Evolutionary conservation across 2,797 vertebrate genomes (phyloP).

Genomic region (Schizopygopsis malacanthus): DNA sequence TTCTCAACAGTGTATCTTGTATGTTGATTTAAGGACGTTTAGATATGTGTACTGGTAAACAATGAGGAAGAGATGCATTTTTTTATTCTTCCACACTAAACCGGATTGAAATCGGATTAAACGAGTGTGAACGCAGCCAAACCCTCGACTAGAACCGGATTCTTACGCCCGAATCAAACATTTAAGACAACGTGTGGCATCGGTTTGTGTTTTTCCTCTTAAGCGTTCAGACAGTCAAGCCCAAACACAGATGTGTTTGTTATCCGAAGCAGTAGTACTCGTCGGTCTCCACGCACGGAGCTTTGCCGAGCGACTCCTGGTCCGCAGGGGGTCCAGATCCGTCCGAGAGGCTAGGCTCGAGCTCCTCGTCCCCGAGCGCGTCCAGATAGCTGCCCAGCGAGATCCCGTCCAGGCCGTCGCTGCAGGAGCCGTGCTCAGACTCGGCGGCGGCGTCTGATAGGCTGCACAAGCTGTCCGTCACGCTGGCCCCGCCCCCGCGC

Average conservation of each 20-base stretch:
- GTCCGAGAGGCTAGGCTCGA: slow-evolving; percentile 79
- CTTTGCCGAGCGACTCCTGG: slow-evolving; percentile 77
- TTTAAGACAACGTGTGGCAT: background rate
- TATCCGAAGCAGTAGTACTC: slow-evolving; percentile 97
- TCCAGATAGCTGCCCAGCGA: slow-evolving; percentile 97
- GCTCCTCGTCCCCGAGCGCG: slow-evolving; percentile 90
- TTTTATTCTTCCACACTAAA: background rate
- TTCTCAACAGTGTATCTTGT: no score
- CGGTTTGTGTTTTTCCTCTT: background rate
- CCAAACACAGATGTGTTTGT: slow-evolving; percentile 33
- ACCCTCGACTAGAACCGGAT: background rate
- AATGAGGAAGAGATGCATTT: no score
- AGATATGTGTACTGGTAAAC: no score
- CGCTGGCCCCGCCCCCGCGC: slow-evolving; percentile 84
- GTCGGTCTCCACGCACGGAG: slow-evolving; percentile 84
- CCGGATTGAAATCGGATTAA: background rate
- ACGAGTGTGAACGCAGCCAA: background rate
- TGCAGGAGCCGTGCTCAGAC: slow-evolving; percentile 86
- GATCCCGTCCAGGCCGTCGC: slow-evolving; percentile 88
- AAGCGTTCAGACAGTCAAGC: background rate
- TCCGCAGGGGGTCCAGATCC: slow-evolving; percentile 80
- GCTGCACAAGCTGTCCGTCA: slow-evolving; percentile 91
- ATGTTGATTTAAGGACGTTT: no score
- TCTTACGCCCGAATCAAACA: background rate
- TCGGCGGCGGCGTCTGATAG: slow-evolving; percentile 92